Conservation (phyloP, 2,888 invertebrate genomes). For the Ypsolopha sequella region DNA sequence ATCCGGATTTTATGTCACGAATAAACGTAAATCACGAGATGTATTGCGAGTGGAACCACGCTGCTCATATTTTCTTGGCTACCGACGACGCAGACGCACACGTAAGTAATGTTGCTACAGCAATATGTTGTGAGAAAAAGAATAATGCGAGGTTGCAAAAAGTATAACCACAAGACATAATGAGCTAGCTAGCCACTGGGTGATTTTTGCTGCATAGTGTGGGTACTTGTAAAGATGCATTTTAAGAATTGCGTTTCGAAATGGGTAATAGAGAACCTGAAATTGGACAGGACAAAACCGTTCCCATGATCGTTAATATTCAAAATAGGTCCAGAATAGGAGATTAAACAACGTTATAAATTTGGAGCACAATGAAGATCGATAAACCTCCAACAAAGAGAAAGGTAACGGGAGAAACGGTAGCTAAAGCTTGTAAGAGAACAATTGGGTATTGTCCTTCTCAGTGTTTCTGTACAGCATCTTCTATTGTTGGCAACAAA, state of each 20-base stretch:
- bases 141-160: background rate
- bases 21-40: slow-evolving; percentile 31
- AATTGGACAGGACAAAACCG: slow-evolving; percentile 5
- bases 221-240: too few relatives aligned
- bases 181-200: too few relatives aligned
- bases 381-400: slow-evolving; percentile 54
- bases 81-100: background rate
- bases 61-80: background rate
- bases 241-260: too few relatives aligned
- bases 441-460: slow-evolving; percentile 26
- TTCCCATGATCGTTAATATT: slow-evolving; percentile 61
- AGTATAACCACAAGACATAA: slow-evolving; percentile 3
- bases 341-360: slow-evolving; percentile 51
- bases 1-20: slow-evolving; percentile 32
- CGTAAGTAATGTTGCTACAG: background rate
- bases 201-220: too few relatives aligned
- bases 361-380: slow-evolving; percentile 52
- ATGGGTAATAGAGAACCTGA: background rate
- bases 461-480: slow-evolving; percentile 20
- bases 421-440: slow-evolving; percentile 56
- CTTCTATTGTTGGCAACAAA: slow-evolving; percentile 22
- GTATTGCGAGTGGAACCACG: background rate
- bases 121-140: background rate
- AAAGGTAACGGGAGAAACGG: slow-evolving; percentile 53
- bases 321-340: slow-evolving; percentile 35